Conservation (phyloP, 2,888 invertebrate genomes). For the Zelleria hepariella region DNA sequence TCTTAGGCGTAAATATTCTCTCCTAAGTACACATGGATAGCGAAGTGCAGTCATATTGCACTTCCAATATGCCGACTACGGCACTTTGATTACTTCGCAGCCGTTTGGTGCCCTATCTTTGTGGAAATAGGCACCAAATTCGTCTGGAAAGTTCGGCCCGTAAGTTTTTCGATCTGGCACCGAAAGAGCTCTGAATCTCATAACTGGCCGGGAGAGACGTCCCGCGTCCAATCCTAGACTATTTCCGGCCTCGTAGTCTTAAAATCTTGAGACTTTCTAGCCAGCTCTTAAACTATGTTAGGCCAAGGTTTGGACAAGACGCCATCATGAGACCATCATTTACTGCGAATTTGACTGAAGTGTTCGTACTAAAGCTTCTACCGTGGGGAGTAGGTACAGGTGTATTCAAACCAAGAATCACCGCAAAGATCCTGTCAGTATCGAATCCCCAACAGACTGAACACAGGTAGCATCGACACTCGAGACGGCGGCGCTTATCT, state of each 20-base stretch:
- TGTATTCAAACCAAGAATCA: neutral
- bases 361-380: neutral
- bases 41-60: slow-evolving; percentile 2
- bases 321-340: no score
- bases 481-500: slow-evolving; percentile 54
- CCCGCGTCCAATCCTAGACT: neutral
- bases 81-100: neutral
- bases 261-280: no score
- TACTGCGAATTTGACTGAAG: neutral
- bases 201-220: slow-evolving; percentile 8
- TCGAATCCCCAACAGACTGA: slow-evolving; percentile 9
- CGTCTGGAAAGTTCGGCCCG: neutral
- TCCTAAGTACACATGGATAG: slow-evolving; percentile 3
- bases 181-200: slow-evolving; percentile 9
- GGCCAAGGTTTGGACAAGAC: no score
- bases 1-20: neutral
- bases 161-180: neutral
- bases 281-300: no score
- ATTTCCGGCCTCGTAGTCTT: neutral
- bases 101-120: neutral
- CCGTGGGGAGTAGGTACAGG: neutral
- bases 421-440: neutral
- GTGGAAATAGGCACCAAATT: neutral
- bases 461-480: slow-evolving; percentile 49
- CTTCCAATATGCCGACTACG: neutral